phyloP scores from a whole-genome alignment of 2,888 invertebrate genomes.

The Icerya purchasi region DNA sequence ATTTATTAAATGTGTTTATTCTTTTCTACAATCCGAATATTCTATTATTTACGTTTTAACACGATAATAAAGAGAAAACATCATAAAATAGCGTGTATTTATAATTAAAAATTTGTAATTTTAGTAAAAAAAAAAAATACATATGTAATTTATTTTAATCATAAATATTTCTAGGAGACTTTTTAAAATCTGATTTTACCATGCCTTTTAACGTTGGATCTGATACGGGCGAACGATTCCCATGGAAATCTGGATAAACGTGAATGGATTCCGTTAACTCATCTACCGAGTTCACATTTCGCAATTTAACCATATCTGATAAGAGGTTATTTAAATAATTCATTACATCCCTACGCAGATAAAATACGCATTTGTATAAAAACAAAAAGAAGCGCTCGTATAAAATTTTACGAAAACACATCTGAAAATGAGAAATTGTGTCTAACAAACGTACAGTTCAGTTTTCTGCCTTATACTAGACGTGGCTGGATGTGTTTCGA shows the following conservation, averaged over 20 bases:
- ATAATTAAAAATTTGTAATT: too few species aligned
- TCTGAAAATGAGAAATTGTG: not conserved
- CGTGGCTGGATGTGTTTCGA: slow-evolving; percentile 57
- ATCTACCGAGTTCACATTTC: slow-evolving; percentile 33
- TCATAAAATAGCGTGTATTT: too few species aligned
- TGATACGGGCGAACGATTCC: slow-evolving; percentile 81
- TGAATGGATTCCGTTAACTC: slow-evolving; percentile 59
- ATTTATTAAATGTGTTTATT: not conserved
- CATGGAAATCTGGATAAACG: slow-evolving; percentile 89
- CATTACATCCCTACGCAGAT: slow-evolving; percentile 39
- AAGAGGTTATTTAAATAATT: slow-evolving; percentile 44
- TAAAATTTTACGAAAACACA: too few species aligned
- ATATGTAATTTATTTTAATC: too few species aligned
- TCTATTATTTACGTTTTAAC: too few species aligned
- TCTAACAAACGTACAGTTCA: not conserved
- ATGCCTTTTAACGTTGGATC: slow-evolving; percentile 65
- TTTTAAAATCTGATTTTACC: too few species aligned
- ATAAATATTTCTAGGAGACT: too few species aligned
- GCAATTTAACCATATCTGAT: slow-evolving; percentile 31
- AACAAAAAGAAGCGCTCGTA: not conserved
- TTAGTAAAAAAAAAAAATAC: too few species aligned
- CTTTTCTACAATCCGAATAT: not conserved
- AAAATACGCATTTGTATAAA: not conserved
- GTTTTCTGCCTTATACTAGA: not conserved
- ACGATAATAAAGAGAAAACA: not conserved